phyloP scores from a whole-genome alignment of 2,797 vertebrate genomes.

The Linurgus olivaceus region DNA sequence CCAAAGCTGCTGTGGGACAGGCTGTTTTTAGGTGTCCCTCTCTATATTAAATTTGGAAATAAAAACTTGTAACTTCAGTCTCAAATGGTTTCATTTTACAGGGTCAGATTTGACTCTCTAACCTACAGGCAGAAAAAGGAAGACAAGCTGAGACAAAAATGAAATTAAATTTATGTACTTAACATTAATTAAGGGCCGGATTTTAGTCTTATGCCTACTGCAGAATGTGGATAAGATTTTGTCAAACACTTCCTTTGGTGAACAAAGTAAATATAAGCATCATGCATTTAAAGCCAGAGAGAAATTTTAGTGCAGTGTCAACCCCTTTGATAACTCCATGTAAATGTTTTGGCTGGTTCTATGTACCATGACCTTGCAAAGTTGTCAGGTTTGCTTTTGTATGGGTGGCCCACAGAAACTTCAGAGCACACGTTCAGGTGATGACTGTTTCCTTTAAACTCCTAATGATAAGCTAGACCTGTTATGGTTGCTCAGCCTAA shows the following conservation, averaged over 20 bases:
- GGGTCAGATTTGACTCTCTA: background rate
- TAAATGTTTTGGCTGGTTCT: background rate
- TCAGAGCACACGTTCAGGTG: background rate
- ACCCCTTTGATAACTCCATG: background rate
- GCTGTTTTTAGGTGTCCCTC: background rate
- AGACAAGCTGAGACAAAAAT: background rate
- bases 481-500: background rate
- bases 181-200: background rate
- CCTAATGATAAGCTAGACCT: background rate
- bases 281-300: background rate
- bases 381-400: accelerated
- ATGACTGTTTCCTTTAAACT: background rate
- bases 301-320: background rate
- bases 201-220: background rate
- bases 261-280: background rate
- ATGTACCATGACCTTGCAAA: background rate
- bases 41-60: background rate
- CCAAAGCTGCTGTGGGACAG: background rate
- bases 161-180: background rate
- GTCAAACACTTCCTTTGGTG: background rate
- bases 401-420: background rate
- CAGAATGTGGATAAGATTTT: background rate
- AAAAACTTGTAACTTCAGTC: background rate
- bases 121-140: background rate
- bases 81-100: background rate